Conservation (phyloP, 2,113 vertebrate genomes). For the Rana temporaria region DNA sequence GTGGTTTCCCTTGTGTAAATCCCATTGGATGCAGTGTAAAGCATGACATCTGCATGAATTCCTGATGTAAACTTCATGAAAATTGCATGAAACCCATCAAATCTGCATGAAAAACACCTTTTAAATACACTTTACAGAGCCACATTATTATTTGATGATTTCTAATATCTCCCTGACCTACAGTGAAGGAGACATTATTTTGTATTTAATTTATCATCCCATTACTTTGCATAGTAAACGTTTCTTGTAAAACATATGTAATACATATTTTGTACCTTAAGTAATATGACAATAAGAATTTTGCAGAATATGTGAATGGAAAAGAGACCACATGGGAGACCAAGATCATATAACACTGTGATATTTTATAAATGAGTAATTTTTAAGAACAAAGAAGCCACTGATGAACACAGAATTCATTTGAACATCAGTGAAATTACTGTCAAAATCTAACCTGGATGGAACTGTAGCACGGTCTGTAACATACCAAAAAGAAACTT, state of each 20-base stretch:
- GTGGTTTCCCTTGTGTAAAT: not conserved
- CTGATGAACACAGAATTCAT: not conserved
- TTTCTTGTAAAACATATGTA: not conserved
- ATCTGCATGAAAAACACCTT: not conserved
- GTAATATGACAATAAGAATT: not conserved
- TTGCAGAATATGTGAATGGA: not conserved
- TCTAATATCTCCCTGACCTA: not conserved
- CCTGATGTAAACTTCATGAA: not conserved
- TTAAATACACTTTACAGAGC: not conserved
- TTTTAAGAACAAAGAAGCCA: conserved; percentile 36
- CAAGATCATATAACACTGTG: conserved; percentile 9
- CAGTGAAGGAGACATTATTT: not conserved
- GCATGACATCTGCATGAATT: not conserved
- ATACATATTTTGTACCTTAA: not conserved
- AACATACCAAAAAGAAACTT: conserved; percentile 4
- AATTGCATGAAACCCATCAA: not conserved
- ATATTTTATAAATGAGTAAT: conserved; percentile 44
- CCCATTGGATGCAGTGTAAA: not conserved
- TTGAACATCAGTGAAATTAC: conserved; percentile 11
- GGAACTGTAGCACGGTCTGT: conserved; percentile 8
- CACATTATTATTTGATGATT: not conserved
- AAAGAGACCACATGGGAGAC: conserved; percentile 2
- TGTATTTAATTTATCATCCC: not conserved
- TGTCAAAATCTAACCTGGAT: conserved; percentile 20
- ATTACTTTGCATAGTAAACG: not conserved